Conservation (phyloP, 2,797 vertebrate species). For the Myoxocephalus aenaeus region DNA sequence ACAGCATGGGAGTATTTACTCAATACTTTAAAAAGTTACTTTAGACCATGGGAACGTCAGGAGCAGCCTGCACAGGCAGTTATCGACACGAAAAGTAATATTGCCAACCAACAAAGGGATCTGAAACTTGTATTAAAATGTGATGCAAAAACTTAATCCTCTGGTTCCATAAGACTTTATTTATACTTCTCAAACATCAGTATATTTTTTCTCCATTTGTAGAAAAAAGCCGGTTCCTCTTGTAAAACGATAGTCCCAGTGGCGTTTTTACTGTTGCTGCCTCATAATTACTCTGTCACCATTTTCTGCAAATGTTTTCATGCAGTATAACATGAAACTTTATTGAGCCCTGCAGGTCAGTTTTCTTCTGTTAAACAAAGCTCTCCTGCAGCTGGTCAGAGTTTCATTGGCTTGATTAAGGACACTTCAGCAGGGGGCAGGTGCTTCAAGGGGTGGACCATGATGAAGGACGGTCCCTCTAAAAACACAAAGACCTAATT, state of each 20-base stretch:
- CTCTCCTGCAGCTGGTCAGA: constrained; percentile 39
- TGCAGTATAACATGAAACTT: constrained; percentile 60
- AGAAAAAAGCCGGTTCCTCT: constrained; percentile 30
- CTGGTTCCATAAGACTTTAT: constrained; percentile 26
- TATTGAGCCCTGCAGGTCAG: constrained; percentile 53
- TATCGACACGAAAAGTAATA: neutral
- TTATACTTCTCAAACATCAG: constrained; percentile 26
- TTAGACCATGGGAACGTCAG: neutral
- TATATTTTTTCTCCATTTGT: constrained; percentile 46
- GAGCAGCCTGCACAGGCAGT: neutral
- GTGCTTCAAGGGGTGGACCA: neutral
- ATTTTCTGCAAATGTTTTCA: constrained; percentile 65
- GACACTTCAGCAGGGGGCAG: constrained; percentile 22
- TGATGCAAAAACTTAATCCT: constrained; percentile 19
- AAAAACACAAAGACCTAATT: constrained; percentile 2
- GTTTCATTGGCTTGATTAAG: constrained; percentile 34
- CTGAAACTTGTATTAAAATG: constrained; percentile 20
- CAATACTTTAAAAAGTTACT: neutral
- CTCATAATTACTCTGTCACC: constrained; percentile 72
- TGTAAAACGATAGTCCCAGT: constrained; percentile 70
- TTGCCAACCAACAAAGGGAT: constrained; percentile 4
- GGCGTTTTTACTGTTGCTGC: constrained; percentile 61
- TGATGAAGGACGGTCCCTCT: neutral
- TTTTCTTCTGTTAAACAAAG: constrained; percentile 40
- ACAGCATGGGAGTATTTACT: neutral